Base-by-base conservation (phyloP, 1,140 invertebrate genomes). In the Drosophila obscura region DNA sequence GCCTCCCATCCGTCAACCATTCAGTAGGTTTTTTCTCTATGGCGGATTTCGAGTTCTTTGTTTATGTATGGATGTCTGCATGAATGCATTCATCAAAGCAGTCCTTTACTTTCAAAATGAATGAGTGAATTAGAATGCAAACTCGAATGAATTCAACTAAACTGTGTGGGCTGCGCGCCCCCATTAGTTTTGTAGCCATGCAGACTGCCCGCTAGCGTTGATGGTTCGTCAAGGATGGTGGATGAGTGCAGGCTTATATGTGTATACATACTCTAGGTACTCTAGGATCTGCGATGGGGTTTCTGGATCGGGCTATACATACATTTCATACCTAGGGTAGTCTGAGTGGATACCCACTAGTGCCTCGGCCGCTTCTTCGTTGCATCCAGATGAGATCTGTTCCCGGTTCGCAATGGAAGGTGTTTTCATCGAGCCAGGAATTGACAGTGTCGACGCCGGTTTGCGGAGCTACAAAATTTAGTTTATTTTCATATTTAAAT, bases 361-460 rank as follows among this genome's bases (percentile, higher is more conserved):
- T 72, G 96, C 96, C 81, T 96, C 95, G 80, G 95, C 95, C 62
- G 96, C 96, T 92, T 96, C 96, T 93, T 96, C 96, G 85, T 93
- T 93, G 92, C 91, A 93, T 92, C 84, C 92, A 91, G 77, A 87
- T 92, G 90, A 78, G 76, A 72, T 92, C 91, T 77, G 92, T 94
- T 93, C 93, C 91, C 94, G 94, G 90, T 94, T 94, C 92, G 95
- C 95, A 83, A 95, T 94, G 88, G 95, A 94, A 92, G 94, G 95
- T 94, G 95, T 96, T 94, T 96, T 97, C 96, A 97, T 96, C 92
- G 96, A 96, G 92, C 96, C 97, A 90, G 97, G 97, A 93, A 97
- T 97, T 93, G 97, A 98, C 90, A 98, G 95, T 92, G 97, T 98
- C 92, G 98, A 98, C 92, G 96, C 96, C 93, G 97, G 97, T 94